Percentiles rank a stretch among this genome's conserved stretches.
Conservation (phyloP, 2,113 vertebrate species). For the Eira barbara region DNA sequence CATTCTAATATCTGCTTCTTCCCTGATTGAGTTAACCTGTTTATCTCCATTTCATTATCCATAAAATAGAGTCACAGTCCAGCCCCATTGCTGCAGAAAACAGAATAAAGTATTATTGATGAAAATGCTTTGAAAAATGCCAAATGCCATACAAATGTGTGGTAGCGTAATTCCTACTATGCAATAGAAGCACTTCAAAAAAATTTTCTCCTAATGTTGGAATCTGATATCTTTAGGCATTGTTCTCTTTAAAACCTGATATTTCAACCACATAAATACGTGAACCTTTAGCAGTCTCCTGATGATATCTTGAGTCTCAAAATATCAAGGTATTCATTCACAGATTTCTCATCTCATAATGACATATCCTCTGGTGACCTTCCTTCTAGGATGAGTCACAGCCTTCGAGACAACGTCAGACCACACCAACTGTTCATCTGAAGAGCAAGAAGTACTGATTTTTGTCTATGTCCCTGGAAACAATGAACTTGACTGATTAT, state of each 20-base stretch:
- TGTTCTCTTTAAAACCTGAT: conserved; percentile 2
- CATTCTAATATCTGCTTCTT: not conserved
- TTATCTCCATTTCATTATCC: not conserved
- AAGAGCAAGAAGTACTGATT: not conserved
- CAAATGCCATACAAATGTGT: not conserved
- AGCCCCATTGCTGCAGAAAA: not conserved
- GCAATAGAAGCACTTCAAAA: not conserved
- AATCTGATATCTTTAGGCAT: not conserved
- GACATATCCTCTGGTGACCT: not conserved
- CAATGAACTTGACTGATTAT: not conserved
- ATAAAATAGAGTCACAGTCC: not conserved
- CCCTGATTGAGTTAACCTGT: not conserved
- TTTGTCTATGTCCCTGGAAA: not conserved
- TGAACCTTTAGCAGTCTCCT: not conserved
- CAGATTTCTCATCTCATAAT: conserved; percentile 15
- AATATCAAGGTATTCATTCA: not conserved
- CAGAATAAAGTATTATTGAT: not conserved
- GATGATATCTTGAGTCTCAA: not conserved
- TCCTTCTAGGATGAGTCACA: not conserved
- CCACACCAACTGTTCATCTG: not conserved
- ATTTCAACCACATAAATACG: not conserved
- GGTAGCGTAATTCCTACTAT: not conserved
- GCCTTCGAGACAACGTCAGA: not conserved
- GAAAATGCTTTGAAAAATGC: conserved; percentile 32
- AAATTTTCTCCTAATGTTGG: not conserved